Base-by-base conservation (phyloP, 2,888 invertebrate genomes). In the Pyralis farinalis region DNA sequence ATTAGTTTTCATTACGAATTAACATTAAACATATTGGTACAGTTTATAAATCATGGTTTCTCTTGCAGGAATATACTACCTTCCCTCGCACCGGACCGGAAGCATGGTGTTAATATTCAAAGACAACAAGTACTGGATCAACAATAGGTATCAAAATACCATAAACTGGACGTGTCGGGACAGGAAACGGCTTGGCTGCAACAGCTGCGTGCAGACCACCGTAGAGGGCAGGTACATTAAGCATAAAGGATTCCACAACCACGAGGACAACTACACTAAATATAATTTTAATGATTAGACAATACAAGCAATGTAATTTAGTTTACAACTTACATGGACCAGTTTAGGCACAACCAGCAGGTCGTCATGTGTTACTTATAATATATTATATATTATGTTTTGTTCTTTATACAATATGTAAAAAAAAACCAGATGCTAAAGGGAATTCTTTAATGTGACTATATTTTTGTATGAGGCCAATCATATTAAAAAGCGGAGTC, bases 71-170 rank as follows among this genome's bases (percentile, higher is more conserved):
- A 86, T 87, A 46, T 88, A 82, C 58, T 88, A 87, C 52, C 71
- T 88, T 1, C 88, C 88, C 0, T 88, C 88, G 0, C 85, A 86
- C 47, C 82, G 88, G n/a, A 77, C 81, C 0, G 88, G 88, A 28
- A 88, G 87, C 49, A 88, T 87, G 86, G 87, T 88, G 27, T 63
- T 88, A 37, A 88, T 88, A 55, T 88, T 75, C 62, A 82, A 86
- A 44, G 87, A 88, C 52, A 88, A 88, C 64, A 88, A 88, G 53
- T 88, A 81, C 45, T 88, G 88, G 88, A 85, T 88, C 52, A 88
- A 88, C 58, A 88, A 88, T 39, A 69, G 87, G 7, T 88, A 88
- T 40, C 87, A 86, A 58, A 87, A 87, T 51, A 88, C 88, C 0
- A 88, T 88, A 12, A 88, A 88, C 42, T 88, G 88, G 88, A 88